Percentiles rank a stretch among this genome's conserved stretches.
Conservation (phyloP, 2,113 vertebrate genomes). For the Microcebus griseorufus region DNA sequence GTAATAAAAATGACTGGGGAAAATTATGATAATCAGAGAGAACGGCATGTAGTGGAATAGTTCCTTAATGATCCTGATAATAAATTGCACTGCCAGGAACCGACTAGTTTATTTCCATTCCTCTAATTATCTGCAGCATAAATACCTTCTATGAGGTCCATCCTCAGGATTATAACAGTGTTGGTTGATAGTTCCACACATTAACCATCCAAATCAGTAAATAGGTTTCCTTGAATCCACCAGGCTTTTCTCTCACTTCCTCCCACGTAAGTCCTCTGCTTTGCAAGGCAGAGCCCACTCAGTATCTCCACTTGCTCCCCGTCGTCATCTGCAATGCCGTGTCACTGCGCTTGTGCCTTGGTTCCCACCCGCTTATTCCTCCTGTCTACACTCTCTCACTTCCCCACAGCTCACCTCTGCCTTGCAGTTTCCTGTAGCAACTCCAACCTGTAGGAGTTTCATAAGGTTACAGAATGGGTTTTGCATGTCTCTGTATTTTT, state of each 20-base stretch:
- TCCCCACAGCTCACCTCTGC: not conserved
- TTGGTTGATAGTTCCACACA: not conserved
- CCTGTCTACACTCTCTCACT: not conserved
- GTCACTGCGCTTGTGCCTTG: not conserved
- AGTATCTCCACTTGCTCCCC: not conserved
- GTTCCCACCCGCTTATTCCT: not conserved
- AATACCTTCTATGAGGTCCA: not conserved
- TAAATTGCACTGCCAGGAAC: not conserved
- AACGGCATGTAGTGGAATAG: not conserved
- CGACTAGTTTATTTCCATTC: not conserved
- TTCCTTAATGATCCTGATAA: constrained; percentile 18
- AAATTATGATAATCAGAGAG: not conserved
- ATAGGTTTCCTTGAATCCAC: not conserved
- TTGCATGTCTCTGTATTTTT: not conserved
- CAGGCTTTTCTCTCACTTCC: not conserved
- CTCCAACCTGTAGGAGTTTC: not conserved
- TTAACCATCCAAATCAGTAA: not conserved
- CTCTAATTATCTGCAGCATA: not conserved
- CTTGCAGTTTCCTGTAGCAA: not conserved
- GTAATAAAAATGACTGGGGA: not conserved
- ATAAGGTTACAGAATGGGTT: not conserved
- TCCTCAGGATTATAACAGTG: not conserved
- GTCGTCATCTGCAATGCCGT: rapidly evolving
- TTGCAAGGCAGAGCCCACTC: too few relatives aligned
- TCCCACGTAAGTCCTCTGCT: not conserved